A percentile compares a stretch with the other conserved stretches of the same genome.
phyloP scores from a whole-genome alignment of 2,113 vertebrate genomes.

The Urocitellus parryii region DNA sequence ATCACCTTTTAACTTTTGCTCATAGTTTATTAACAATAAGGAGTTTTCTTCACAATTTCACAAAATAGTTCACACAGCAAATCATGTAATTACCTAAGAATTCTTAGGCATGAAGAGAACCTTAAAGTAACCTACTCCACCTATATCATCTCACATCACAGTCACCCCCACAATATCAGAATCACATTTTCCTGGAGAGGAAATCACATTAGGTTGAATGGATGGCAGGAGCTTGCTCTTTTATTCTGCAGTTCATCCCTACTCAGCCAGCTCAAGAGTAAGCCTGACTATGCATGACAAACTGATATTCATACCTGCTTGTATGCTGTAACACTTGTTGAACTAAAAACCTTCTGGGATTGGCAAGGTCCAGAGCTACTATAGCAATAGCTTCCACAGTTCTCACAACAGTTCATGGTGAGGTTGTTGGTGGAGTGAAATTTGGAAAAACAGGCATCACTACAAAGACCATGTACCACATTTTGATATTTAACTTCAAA shows the following conservation, averaged over 20 bases:
- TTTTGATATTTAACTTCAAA: conserved; percentile 96
- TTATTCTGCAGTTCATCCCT: neutral
- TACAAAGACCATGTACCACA: conserved; percentile 93
- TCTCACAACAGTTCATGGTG: conserved; percentile 93
- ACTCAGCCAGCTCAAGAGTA: neutral
- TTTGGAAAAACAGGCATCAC: conserved; percentile 93
- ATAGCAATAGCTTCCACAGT: conserved; percentile 92
- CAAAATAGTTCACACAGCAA: conserved; percentile 20
- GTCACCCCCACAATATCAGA: neutral
- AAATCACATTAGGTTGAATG: neutral
- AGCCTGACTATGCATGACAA: neutral
- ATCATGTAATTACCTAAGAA: conserved; percentile 33
- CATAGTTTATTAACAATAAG: neutral
- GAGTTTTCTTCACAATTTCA: neutral
- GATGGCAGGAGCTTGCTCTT: neutral
- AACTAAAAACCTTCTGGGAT: conserved; percentile 93
- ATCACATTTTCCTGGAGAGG: neutral
- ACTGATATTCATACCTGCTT: conserved; percentile 90
- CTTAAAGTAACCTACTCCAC: neutral
- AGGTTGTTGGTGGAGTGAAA: conserved; percentile 94
- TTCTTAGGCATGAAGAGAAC: neutral
- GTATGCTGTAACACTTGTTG: conserved; percentile 89
- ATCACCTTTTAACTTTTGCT: conserved; percentile 37
- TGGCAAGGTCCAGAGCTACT: conserved; percentile 89
- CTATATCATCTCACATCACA: neutral